phyloP scores from a whole-genome alignment of 2,113 vertebrate species.

The Uria aalge region DNA sequence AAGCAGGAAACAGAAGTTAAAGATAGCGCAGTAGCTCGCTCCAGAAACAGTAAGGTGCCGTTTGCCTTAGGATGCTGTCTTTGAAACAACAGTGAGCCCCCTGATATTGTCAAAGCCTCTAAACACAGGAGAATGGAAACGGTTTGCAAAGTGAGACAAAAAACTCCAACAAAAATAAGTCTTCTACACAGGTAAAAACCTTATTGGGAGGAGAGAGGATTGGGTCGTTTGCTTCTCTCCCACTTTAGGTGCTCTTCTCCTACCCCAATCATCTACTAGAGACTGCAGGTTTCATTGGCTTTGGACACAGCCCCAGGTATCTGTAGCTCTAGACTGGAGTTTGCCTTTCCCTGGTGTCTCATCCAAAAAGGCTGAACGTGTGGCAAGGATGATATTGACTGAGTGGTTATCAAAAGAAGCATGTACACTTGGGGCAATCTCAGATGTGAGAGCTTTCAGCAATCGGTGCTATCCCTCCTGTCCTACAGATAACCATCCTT shows the following conservation, averaged over 20 bases:
- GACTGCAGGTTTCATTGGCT: neutral
- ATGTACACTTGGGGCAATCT: neutral
- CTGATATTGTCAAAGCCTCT: neutral
- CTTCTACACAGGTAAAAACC: neutral
- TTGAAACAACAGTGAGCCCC: neutral
- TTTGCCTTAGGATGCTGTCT: neutral
- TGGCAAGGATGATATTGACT: neutral
- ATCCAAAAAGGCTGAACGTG: too few species aligned
- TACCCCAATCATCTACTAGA: neutral
- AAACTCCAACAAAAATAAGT: neutral
- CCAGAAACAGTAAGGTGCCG: neutral
- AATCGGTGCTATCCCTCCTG: accelerated
- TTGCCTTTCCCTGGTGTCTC: neutral
- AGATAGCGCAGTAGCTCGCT: neutral
- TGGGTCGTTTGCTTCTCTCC: neutral
- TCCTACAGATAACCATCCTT: neutral
- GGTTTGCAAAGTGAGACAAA: neutral
- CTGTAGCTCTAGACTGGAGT: neutral
- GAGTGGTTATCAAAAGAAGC: neutral
- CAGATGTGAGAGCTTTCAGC: neutral
- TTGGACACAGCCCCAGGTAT: neutral
- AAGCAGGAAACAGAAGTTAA: neutral
- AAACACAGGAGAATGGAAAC: neutral
- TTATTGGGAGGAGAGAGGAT: neutral
- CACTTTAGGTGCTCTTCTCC: neutral